phyloP scores from a whole-genome alignment of 1,140 invertebrate genomes.

The Gonioctena quinquepunctata region DNA sequence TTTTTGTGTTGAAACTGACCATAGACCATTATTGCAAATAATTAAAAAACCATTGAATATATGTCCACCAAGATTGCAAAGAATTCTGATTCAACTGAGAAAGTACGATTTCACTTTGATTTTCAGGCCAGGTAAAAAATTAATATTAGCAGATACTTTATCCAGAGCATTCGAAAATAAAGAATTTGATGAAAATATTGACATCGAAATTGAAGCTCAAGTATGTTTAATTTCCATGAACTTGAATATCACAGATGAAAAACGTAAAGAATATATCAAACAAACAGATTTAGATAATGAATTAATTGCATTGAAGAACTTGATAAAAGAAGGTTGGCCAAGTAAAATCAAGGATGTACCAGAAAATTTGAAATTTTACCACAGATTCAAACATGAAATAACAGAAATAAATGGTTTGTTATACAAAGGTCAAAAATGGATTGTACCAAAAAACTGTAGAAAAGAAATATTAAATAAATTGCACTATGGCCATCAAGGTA shows the following conservation, averaged over 20 bases:
- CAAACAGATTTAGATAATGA: slow-evolving; percentile 17
- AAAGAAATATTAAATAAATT: slow-evolving; percentile 27
- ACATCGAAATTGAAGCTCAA: slow-evolving; percentile 24
- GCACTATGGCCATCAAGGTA: slow-evolving; percentile 30
- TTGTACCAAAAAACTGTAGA: background rate
- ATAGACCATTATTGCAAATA: slow-evolving; percentile 42
- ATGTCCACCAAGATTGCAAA: slow-evolving; percentile 32
- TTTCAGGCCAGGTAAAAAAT: slow-evolving; percentile 41
- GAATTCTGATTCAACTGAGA: slow-evolving; percentile 31
- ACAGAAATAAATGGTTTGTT: slow-evolving; percentile 18
- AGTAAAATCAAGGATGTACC: slow-evolving; percentile 18
- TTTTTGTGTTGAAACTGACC: slow-evolving; percentile 40
- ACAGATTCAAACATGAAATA: slow-evolving; percentile 28
- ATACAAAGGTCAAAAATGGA: slow-evolving; percentile 14
- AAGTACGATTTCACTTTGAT: slow-evolving; percentile 35
- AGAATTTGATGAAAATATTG: slow-evolving; percentile 23
- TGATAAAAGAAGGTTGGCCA: slow-evolving; percentile 26
- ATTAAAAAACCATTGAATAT: slow-evolving; percentile 37
- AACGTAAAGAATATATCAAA: slow-evolving; percentile 5
- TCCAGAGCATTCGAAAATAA: slow-evolving; percentile 29
- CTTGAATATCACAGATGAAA: slow-evolving; percentile 25
- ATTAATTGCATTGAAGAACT: slow-evolving; percentile 20
- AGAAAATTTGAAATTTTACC: slow-evolving; percentile 22
- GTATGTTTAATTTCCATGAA: slow-evolving; percentile 26
- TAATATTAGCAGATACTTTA: slow-evolving; percentile 51